A percentile compares a stretch with the other conserved stretches of the same genome.
Evolutionary conservation across 2,113 vertebrate genomes (phyloP).

Genomic region (Parus major): DNA sequence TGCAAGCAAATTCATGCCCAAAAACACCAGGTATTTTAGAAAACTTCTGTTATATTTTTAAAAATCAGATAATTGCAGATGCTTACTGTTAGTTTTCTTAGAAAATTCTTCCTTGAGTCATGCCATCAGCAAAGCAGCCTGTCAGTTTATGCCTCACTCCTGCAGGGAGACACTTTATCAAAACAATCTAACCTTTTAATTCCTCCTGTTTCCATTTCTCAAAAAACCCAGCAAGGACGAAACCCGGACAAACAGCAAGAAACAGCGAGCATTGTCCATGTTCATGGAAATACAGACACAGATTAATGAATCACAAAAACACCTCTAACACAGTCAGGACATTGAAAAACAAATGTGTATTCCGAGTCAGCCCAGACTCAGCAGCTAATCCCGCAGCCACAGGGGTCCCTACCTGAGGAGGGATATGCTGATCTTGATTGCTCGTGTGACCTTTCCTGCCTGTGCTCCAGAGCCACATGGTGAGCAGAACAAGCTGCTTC

Average conservation of each 20-base stretch:
- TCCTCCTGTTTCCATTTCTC: not conserved
- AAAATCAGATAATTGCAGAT: not conserved
- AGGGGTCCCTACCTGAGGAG: constrained; percentile 42
- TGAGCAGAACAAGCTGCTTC: constrained; percentile 57
- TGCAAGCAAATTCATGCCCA: not conserved
- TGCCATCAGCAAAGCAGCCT: not conserved
- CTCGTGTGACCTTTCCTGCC: constrained; percentile 56
- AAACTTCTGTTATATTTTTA: not conserved
- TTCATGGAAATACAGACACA: not conserved
- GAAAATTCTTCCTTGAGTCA: not conserved
- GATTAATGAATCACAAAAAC: not conserved
- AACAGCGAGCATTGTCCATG: not conserved
- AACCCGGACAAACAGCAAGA: not conserved
- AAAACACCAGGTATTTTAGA: not conserved
- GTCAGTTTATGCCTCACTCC: not conserved
- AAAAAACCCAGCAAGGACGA: not conserved
- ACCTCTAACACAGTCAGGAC: not conserved
- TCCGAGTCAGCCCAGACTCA: not conserved
- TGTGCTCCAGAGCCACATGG: constrained; percentile 47
- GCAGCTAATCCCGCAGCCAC: constrained; percentile 41
- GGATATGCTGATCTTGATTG: constrained; percentile 49
- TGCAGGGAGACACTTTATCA: not conserved
- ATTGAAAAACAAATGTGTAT: not conserved
- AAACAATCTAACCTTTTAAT: constrained; percentile 43
- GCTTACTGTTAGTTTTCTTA: not conserved